Conservation (phyloP, 1,140 invertebrate genomes). For the Scaptomyza pallida region DNA sequence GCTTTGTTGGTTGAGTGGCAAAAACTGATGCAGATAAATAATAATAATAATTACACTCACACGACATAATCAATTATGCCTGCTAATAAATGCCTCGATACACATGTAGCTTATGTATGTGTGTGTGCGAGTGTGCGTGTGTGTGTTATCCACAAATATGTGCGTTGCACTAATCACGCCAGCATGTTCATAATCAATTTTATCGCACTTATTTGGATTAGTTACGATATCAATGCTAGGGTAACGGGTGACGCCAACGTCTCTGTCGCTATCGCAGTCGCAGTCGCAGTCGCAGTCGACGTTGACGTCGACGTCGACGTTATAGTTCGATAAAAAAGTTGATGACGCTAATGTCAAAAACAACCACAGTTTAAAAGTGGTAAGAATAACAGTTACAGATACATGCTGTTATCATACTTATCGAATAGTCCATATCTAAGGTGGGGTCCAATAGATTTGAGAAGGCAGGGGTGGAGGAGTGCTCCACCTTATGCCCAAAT, state of each 20-base stretch:
- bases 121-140: conserved; percentile 15
- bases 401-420: conserved; percentile 43
- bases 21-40: conserved; percentile 69
- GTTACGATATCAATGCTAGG: conserved; percentile 77
- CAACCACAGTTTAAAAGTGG: conserved; percentile 14
- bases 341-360: conserved; percentile 22
- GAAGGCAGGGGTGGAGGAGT: background rate
- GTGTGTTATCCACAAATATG: conserved; percentile 30
- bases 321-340: conserved; percentile 18
- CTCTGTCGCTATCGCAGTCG: conserved; percentile 1
- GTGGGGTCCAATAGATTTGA: background rate
- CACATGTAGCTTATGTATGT: conserved; percentile 45
- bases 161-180: conserved; percentile 73
- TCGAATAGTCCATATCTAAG: conserved; percentile 29
- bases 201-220: conserved; percentile 82
- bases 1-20: conserved; percentile 3
- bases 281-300: conserved; percentile 6
- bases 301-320: conserved; percentile 2
- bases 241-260: conserved; percentile 14
- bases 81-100: conserved; percentile 68
- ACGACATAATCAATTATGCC: conserved; percentile 83
- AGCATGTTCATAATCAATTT: conserved; percentile 82
- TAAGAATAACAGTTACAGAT: conserved; percentile 33
- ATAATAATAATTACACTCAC: conserved; percentile 79
- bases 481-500: conserved; percentile 46